Base-by-base conservation (phyloP, 1,140 invertebrate genomes). In the Drosophila nikananu region DNA sequence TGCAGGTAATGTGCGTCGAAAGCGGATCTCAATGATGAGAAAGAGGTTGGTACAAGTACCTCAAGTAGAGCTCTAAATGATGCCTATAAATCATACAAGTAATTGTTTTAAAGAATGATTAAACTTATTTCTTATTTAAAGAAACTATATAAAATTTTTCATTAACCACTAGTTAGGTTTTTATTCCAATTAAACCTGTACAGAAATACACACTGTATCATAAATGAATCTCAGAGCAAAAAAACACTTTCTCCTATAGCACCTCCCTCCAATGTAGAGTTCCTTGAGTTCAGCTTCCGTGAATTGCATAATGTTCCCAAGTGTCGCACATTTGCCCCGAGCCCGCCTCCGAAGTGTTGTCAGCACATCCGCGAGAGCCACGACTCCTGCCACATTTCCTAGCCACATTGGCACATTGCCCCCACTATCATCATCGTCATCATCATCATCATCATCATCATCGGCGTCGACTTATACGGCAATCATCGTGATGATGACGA, bases 401-500 rank as follows among this genome's bases (percentile, higher is more conserved):
- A 52, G 35, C 64, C 52, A 39, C 52, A 54, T 54, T 54, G 23
- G 21, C 57, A 25, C 44, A 65, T 55, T 39, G 27, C 35, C 66
- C 17, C 35, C 65, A 71, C 19, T 30, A 46, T 55, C 30, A 49
- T 48, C 61, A 44, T 55, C 30, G 32, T 46, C 46, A 13, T 44
- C 59, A 44, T 44, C 48, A 15, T 49, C 51, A n/a, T n/a, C n/a
- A 64, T 54, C 63, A 57, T 25, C 21, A 44, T 44, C 48, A 15
- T 49, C 51, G 13, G 17, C 15, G 30, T 55, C 13, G 54, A 23
- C 54, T 39, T 39, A 48, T 51, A 52, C 30, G 62, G 39, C 37
- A 32, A 72, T 63, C 48, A 66, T 41, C 27, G 52, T 54, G 44
- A 59, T 75, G 74, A 61, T 66, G 55, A 66, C 51, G 63, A 55